These are phyloP conservation scores for Drosophila azteca DNA, from an alignment of 1,140 invertebrate genomes.

Conservation along the genomic window DNA sequence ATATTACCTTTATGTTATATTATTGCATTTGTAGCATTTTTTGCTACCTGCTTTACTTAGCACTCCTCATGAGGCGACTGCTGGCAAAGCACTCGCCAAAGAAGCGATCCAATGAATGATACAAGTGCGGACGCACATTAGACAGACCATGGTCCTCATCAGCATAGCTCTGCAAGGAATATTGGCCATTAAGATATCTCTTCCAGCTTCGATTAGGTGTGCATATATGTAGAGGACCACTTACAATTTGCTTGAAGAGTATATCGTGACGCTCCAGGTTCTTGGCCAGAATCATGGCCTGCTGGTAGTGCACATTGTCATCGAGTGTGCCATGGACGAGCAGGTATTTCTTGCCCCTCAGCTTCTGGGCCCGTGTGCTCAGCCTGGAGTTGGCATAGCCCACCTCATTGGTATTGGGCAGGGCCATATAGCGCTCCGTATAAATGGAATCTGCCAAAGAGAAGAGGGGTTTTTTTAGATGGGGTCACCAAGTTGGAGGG, in stretches of 20 bases:
- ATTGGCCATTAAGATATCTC: slow-evolving; percentile 85
- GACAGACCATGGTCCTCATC: slow-evolving; percentile 95
- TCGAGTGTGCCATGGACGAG: slow-evolving; percentile 96
- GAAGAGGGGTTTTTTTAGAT: slow-evolving; percentile 33
- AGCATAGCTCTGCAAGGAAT: slow-evolving; percentile 92
- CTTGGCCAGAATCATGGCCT: slow-evolving; percentile 95
- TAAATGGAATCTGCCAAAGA: slow-evolving; percentile 94
- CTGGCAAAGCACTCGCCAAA: slow-evolving; percentile 89
- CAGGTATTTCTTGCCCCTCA: slow-evolving; percentile 91
- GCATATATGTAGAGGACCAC: slow-evolving; percentile 8
- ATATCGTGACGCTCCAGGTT: slow-evolving; percentile 93
- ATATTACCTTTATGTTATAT: slow-evolving; percentile 20
- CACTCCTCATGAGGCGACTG: slow-evolving; percentile 71
- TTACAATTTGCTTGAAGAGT: slow-evolving; percentile 94
- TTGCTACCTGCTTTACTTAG: slow-evolving; percentile 47
- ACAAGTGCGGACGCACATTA: slow-evolving; percentile 92
- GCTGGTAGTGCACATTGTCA: slow-evolving; percentile 98
- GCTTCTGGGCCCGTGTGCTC: slow-evolving; percentile 87
- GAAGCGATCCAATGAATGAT: slow-evolving; percentile 95
- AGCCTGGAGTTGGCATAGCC: slow-evolving; percentile 92
- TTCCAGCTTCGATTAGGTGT: background rate
- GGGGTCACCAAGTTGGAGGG: background rate
- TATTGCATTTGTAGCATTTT: slow-evolving; percentile 17
- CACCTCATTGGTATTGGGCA: slow-evolving; percentile 90
- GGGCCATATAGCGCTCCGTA: slow-evolving; percentile 97